A percentile compares a stretch with the other conserved stretches of the same genome.
Evolutionary conservation across 2,113 vertebrate species (phyloP).

Genomic region (Sialia sialis): DNA sequence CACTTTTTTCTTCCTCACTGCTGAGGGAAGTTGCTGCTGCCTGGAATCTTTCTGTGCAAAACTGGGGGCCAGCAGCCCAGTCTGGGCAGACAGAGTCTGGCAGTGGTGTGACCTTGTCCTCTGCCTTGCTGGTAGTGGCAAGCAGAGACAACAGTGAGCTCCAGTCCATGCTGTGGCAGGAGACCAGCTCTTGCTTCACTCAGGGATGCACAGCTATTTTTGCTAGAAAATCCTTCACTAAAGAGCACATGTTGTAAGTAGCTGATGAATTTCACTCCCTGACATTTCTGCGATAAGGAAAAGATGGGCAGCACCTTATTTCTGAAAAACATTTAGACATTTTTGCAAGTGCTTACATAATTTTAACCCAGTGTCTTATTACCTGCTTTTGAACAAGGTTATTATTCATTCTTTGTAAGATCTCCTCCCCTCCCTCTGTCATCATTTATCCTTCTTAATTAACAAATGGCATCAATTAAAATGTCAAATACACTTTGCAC

Average conservation of each 20-base stretch:
- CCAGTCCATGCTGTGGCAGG: accelerated
- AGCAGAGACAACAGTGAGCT: accelerated
- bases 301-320: neutral
- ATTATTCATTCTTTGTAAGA: constrained; percentile 35
- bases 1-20: neutral
- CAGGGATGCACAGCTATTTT: neutral
- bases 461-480: constrained; percentile 57
- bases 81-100: neutral
- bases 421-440: constrained; percentile 21
- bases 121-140: neutral
- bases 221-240: neutral
- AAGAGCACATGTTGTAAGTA: neutral
- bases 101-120: accelerated
- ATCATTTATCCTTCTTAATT: constrained; percentile 55
- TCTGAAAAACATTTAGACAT: constrained; percentile 27
- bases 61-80: neutral
- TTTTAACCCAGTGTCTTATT: constrained; percentile 14
- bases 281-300: neutral
- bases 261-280: neutral
- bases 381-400: constrained; percentile 32
- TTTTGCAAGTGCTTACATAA: constrained; percentile 4
- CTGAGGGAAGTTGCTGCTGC: neutral
- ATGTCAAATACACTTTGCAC: neutral
- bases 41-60: neutral
- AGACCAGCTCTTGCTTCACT: neutral